phyloP scores from a whole-genome alignment of 2,113 vertebrate species.

The Accipiter virgatus region DNA sequence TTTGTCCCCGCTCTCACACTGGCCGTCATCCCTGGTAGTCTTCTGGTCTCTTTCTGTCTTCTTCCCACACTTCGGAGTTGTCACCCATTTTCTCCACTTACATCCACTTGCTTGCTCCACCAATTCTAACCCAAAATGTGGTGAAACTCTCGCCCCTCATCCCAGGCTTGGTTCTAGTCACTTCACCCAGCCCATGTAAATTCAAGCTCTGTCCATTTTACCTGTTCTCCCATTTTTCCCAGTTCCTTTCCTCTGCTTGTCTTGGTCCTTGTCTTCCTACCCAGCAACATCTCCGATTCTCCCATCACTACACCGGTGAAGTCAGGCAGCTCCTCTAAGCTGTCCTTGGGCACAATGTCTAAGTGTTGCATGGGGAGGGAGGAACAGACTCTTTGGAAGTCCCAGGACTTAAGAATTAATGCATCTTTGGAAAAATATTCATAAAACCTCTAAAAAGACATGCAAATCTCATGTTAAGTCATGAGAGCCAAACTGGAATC shows the following conservation, averaged over 20 bases:
- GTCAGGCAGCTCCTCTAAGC: neutral
- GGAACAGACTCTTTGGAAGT: neutral
- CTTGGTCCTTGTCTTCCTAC: neutral
- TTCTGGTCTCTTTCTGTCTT: neutral
- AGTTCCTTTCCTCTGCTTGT: neutral
- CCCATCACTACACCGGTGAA: neutral
- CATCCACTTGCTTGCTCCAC: neutral
- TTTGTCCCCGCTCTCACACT: neutral
- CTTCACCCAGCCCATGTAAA: neutral
- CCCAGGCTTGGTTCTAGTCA: neutral
- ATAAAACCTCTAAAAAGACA: slow-evolving; percentile 27
- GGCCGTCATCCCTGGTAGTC: neutral
- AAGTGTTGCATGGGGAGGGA: neutral
- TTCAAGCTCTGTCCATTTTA: neutral
- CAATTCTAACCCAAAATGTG: neutral
- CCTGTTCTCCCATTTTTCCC: neutral
- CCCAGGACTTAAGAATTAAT: neutral
- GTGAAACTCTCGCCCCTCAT: neutral
- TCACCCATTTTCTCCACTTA: neutral
- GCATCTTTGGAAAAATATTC: neutral
- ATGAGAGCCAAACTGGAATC: neutral
- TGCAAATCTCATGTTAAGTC: slow-evolving; percentile 25
- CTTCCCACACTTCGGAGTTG: neutral
- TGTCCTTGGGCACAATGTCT: neutral
- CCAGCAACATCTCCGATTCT: neutral